Evolutionary conservation across 2,113 vertebrate species (phyloP).

Genomic region (Natator depressus): DNA sequence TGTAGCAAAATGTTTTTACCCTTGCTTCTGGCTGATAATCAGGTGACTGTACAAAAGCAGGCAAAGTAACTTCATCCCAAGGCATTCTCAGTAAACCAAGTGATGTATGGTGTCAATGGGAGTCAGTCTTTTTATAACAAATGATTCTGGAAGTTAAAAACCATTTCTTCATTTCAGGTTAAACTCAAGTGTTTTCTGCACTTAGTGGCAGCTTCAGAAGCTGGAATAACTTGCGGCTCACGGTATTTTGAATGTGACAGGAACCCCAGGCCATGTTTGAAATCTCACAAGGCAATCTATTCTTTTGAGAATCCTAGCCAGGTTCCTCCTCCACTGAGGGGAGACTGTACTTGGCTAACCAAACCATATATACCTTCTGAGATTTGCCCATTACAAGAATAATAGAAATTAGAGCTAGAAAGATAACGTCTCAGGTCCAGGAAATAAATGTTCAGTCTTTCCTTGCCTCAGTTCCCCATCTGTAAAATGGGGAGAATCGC

Average conservation of each 20-base stretch:
- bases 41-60: background rate
- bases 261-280: background rate
- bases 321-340: background rate
- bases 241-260: fast-evolving
- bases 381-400: background rate
- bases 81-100: fast-evolving
- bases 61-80: background rate
- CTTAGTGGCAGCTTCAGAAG: background rate
- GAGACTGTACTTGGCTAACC: background rate
- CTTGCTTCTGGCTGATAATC: background rate
- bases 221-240: background rate
- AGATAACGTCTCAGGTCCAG: background rate
- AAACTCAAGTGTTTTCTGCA: background rate
- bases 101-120: background rate
- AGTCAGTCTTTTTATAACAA: background rate
- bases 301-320: background rate
- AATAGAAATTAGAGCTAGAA: background rate
- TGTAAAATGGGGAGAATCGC: background rate
- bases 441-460: background rate
- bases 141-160: background rate
- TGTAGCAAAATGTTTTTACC: background rate
- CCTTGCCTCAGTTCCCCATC: background rate
- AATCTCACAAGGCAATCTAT: background rate
- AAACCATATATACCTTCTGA: background rate
- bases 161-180: background rate